Evolutionary conservation across 2,113 vertebrate genomes (phyloP), one percentile per base, ranked within the genome.

Genomic region (Eubucco bourcierii): DNA sequence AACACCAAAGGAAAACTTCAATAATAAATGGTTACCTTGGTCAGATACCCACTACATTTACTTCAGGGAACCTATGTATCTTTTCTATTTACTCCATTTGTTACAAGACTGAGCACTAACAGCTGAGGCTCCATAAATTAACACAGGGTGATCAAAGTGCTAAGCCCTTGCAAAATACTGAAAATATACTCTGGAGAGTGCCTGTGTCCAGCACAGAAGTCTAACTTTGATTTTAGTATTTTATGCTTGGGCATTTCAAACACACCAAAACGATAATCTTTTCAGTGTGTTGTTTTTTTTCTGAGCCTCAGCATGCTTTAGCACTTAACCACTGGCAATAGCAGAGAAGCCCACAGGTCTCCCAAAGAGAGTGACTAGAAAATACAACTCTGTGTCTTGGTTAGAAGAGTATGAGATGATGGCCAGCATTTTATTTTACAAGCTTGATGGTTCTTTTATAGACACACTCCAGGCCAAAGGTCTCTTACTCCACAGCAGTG

Each of bases 71-170:
- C 74, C 67, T 71, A 87, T 61, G 4, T 80, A 86, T 91, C 61
- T 83, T 72, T 73, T 58, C 55, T 89, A 77, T 84, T 78, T 89
- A 80, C 67, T 90, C 19, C 37, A n/a, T 86, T 86, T 90, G 58
- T 86, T 87, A 93, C 84, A 68, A 58, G 34, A 78, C 39, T 47
- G 58, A 90, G 58, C 15, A 39, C 93, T 96, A 94, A 93, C 84
- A 88, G 79, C 61, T 78, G 23, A 73, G 60, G 31, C 72, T 91
- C 64, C 8, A 2, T 72, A 46, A 90, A 67, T 85, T 90, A 94
- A 93, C 76, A 66, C n/a, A 39, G 20, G 5, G 23, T 60, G 20
- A 46, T 83, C 58, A 58, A 76, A 64, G 41, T 47, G 53, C 58
- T 82, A 64, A 92, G 77, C 21, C 55, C 39, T 56, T 77, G 72